phyloP scores from a whole-genome alignment of 2,888 invertebrate species.

The Anorthoa munda region DNA sequence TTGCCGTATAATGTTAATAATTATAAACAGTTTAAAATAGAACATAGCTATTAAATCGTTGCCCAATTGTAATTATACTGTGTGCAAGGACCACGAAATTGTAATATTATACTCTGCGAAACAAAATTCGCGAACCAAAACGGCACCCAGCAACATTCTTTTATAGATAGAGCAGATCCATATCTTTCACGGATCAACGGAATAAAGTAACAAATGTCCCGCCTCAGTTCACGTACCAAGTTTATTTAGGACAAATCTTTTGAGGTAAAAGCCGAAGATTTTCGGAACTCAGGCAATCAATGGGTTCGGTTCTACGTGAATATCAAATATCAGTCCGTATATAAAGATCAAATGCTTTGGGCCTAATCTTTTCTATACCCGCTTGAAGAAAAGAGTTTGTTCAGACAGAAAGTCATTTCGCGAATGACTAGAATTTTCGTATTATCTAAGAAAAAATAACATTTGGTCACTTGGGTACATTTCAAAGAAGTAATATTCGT shows the following conservation, averaged over 20 bases:
- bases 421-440: neutral
- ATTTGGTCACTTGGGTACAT: neutral
- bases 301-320: constrained; percentile 10
- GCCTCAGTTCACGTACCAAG: constrained; percentile 2
- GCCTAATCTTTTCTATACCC: neutral
- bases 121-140: neutral
- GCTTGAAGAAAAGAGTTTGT: neutral
- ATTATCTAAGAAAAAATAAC: neutral
- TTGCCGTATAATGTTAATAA: constrained; percentile 26
- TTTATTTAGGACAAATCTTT: constrained; percentile 44
- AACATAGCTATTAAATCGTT: constrained; percentile 41
- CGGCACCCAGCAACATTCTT: neutral
- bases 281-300: constrained; percentile 5
- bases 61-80: constrained; percentile 34
- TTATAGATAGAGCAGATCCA: neutral
- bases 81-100: constrained; percentile 1
- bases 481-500: neutral
- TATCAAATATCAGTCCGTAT: constrained; percentile 1
- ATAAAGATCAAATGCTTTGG: neutral
- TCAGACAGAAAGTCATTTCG: neutral
- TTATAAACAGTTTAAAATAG: constrained; percentile 34
- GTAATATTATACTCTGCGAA: neutral
- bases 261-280: constrained; percentile 4
- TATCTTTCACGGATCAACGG: constrained; percentile 11
- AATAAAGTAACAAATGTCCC: constrained; percentile 4